phyloP scores from a whole-genome alignment of 2,797 vertebrate species.

The Molothrus ater region DNA sequence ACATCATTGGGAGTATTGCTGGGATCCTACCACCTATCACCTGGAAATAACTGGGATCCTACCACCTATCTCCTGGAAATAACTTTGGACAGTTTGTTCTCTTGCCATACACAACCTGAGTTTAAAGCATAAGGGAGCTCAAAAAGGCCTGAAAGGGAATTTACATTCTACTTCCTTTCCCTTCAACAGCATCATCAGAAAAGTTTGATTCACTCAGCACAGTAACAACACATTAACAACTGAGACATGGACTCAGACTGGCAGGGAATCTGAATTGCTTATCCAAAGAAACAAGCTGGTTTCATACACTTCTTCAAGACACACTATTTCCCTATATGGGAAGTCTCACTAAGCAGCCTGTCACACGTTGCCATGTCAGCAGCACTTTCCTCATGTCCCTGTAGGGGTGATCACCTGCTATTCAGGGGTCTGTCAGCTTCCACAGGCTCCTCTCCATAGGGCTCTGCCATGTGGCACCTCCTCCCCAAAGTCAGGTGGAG shows the following conservation, averaged over 20 bases:
- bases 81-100: neutral
- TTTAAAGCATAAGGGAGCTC: neutral
- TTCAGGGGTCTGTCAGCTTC: neutral
- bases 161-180: neutral
- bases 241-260: neutral
- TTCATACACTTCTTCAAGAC: neutral
- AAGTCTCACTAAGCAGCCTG: neutral
- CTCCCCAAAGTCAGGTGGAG: neutral
- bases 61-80: neutral
- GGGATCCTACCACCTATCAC: neutral
- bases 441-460: neutral
- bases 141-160: neutral
- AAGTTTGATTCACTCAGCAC: neutral
- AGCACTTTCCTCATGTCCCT: neutral
- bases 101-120: neutral
- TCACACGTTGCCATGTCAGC: neutral
- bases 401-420: accelerated
- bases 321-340: neutral
- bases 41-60: neutral
- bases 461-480: neutral
- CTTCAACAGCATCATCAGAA: neutral
- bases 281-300: neutral
- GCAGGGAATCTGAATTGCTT: neutral
- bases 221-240: neutral
- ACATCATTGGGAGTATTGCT: neutral